Percentiles rank a stretch among this genome's conserved stretches.
Conservation (phyloP, 2,888 invertebrate genomes). For the Chloroclystis v-ata region DNA sequence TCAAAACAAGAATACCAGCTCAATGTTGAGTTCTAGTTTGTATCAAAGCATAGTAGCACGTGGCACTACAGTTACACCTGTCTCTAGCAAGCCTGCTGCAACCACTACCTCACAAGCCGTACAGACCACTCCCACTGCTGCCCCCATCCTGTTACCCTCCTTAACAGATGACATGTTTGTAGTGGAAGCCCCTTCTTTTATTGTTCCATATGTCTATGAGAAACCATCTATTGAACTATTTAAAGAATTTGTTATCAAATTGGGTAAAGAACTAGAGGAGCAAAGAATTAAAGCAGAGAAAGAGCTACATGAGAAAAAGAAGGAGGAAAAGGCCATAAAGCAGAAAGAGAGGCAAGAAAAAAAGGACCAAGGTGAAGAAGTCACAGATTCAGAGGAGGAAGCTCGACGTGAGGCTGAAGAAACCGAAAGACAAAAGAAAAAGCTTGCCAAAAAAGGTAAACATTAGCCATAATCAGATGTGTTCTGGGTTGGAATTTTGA, state of each 20-base stretch:
- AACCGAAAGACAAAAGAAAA: constrained; percentile 44
- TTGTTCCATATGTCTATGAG: constrained; percentile 95
- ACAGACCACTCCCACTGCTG: constrained; percentile 36
- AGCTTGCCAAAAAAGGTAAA: constrained; percentile 50
- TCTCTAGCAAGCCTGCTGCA: constrained; percentile 36
- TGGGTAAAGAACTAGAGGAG: constrained; percentile 81
- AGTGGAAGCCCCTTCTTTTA: constrained; percentile 94
- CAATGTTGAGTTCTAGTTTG: constrained; percentile 62
- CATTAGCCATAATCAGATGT: too few relatives aligned
- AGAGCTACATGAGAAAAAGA: constrained; percentile 51
- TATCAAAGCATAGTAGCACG: constrained; percentile 74
- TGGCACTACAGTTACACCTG: constrained; percentile 63
- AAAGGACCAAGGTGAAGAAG: constrained; percentile 45
- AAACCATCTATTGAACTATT: constrained; percentile 90
- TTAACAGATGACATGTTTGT: constrained; percentile 95
- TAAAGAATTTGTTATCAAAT: constrained; percentile 82
- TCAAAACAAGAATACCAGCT: constrained; percentile 56
- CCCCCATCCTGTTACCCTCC: constrained; percentile 84
- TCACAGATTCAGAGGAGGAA: constrained; percentile 45
- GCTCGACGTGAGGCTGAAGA: constrained; percentile 44
- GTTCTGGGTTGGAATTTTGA: too few relatives aligned
- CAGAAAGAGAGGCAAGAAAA: constrained; percentile 43
- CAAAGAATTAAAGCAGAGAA: constrained; percentile 77
- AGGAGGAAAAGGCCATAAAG: constrained; percentile 52
- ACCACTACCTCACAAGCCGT: constrained; percentile 28